Conservation (phyloP, 2,113 vertebrate species). For the Merops nubicus region DNA sequence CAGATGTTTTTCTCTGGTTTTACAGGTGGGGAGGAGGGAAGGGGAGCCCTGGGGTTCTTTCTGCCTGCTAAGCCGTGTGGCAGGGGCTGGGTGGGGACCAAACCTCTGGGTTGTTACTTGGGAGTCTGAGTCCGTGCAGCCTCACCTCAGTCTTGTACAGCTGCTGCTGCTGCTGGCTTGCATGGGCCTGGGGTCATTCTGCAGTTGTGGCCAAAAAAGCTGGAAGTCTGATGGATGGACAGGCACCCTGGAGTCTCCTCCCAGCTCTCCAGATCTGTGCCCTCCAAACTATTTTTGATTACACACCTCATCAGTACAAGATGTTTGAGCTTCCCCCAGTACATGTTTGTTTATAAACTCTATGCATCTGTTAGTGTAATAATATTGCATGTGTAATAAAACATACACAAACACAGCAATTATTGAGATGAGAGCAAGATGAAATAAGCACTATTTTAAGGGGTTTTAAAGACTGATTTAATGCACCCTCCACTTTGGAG, state of each 20-base stretch:
- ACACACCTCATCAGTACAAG: background rate
- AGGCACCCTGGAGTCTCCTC: background rate
- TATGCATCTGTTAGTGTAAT: background rate
- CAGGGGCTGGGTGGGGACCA: background rate
- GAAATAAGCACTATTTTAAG: background rate
- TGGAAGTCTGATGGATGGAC: background rate
- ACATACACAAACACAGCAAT: background rate
- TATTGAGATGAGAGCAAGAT: background rate
- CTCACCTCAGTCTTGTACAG: accelerated
- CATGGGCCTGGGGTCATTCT: background rate
- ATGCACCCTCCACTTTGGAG: background rate
- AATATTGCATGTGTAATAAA: background rate
- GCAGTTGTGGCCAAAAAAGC: background rate
- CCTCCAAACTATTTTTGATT: background rate
- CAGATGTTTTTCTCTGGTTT: background rate
- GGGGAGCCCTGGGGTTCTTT: background rate
- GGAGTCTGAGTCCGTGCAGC: background rate
- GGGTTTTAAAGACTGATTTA: no score
- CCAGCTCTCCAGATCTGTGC: background rate
- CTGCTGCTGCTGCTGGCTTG: background rate
- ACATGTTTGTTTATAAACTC: background rate
- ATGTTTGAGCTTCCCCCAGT: background rate
- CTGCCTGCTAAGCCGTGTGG: background rate
- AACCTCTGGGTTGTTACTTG: background rate
- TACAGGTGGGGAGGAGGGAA: accelerated